Evolutionary conservation across 1,140 invertebrate species (phyloP).

Genomic region (Pachyrhynchus sulphureomaculatus): DNA sequence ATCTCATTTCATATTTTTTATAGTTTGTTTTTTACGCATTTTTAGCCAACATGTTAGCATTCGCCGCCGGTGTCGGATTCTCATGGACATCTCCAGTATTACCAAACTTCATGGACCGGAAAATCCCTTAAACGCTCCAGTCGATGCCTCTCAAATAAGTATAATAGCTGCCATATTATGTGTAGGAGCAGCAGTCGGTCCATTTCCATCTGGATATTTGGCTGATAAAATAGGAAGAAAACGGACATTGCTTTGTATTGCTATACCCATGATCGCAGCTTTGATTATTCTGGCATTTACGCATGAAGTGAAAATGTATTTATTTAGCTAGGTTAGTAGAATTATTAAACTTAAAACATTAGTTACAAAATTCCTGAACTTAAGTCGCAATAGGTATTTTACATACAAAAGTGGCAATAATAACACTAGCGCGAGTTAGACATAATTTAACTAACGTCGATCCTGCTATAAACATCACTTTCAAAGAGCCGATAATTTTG

Average conservation of each 20-base stretch:
- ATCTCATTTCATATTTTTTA: no score
- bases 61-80: constrained; percentile 64
- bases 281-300: constrained; percentile 45
- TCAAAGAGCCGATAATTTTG: no score
- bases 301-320: constrained; percentile 41
- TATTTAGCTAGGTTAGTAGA: constrained; percentile 41
- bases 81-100: constrained; percentile 74
- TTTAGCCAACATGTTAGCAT: constrained; percentile 65
- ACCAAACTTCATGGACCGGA: constrained; percentile 52
- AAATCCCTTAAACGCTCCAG: constrained; percentile 40
- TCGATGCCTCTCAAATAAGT: constrained; percentile 59
- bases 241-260: constrained; percentile 53
- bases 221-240: constrained; percentile 54
- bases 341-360: no score
- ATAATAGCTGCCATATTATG: constrained; percentile 82
- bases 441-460: no score
- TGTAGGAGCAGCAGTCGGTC: constrained; percentile 66
- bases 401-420: no score
- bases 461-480: no score
- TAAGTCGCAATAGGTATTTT: no score
- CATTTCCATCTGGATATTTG: constrained; percentile 44
- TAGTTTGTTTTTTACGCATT: no score
- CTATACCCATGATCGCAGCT: constrained; percentile 28
- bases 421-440: no score
- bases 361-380: no score